Conservation (phyloP, 2,113 vertebrate species). For the Potamarius usumacintae region DNA sequence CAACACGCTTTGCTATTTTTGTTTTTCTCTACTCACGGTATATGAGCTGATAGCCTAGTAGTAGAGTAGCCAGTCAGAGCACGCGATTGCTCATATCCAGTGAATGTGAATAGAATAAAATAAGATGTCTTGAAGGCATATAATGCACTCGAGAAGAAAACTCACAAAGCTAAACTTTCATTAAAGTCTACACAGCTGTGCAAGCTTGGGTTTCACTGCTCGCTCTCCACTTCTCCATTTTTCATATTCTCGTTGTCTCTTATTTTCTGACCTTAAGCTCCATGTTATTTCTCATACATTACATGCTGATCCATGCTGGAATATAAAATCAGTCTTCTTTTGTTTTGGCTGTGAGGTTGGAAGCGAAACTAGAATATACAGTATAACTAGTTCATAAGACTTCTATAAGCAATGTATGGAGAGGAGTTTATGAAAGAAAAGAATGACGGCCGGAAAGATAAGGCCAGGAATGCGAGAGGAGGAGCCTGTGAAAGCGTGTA, state of each 20-base stretch:
- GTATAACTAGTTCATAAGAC: neutral
- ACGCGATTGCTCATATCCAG: too few relatives aligned
- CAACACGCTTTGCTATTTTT: too few relatives aligned
- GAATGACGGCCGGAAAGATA: neutral
- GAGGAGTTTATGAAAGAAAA: neutral
- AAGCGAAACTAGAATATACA: neutral
- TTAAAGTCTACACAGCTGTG: neutral
- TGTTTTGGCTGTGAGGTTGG: neutral
- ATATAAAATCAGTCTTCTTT: neutral
- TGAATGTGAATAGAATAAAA: neutral
- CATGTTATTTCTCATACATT: neutral
- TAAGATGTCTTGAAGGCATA: neutral
- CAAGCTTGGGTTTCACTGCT: neutral
- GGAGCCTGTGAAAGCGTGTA: neutral
- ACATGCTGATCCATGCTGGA: neutral
- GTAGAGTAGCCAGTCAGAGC: too few relatives aligned
- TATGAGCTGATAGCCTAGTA: too few relatives aligned
- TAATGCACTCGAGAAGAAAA: neutral
- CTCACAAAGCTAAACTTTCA: neutral
- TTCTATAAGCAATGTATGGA: neutral
- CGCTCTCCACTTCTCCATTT: neutral
- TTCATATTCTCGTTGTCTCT: neutral
- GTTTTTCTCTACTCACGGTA: too few relatives aligned
- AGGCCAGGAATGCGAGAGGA: conserved; percentile 1
- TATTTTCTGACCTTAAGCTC: neutral